phyloP scores from a whole-genome alignment of 2,797 vertebrate genomes.

The Merluccius polli region DNA sequence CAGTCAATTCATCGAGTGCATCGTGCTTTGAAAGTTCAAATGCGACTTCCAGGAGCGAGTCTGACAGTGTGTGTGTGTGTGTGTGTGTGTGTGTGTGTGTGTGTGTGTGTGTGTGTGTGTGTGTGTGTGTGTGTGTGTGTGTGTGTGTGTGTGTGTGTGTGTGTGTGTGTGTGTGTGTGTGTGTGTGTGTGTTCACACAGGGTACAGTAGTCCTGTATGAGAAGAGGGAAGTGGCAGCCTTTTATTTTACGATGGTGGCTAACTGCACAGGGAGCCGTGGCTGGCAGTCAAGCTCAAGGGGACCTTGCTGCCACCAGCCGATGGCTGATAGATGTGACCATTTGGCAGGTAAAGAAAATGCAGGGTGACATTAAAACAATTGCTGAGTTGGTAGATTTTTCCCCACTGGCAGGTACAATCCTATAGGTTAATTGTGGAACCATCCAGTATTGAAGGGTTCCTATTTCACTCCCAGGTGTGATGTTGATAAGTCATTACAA shows the following conservation, averaged over 20 bases:
- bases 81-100: conserved; percentile 48
- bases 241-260: neutral
- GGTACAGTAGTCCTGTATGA: too few relatives aligned
- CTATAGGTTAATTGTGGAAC: neutral
- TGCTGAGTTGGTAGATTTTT: too few relatives aligned
- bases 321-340: too few relatives aligned
- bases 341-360: too few relatives aligned
- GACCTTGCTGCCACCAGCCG: neutral
- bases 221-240: neutral
- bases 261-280: neutral
- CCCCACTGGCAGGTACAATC: too few relatives aligned
- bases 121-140: conserved; percentile 8
- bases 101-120: conserved; percentile 6
- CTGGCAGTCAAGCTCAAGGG: neutral
- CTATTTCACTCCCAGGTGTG: neutral
- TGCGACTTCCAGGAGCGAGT: too few relatives aligned
- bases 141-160: conserved; percentile 7
- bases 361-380: too few relatives aligned
- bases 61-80: conserved; percentile 75
- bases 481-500: neutral
- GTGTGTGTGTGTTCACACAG: conserved; percentile 50
- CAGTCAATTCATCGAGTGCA: too few relatives aligned
- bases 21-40: too few relatives aligned
- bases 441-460: neutral
- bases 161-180: conserved; percentile 7